Evolutionary conservation across 1,140 invertebrate genomes (phyloP), one percentile per base, ranked within the genome.

Genomic region (Cydia fagiglandana): DNA sequence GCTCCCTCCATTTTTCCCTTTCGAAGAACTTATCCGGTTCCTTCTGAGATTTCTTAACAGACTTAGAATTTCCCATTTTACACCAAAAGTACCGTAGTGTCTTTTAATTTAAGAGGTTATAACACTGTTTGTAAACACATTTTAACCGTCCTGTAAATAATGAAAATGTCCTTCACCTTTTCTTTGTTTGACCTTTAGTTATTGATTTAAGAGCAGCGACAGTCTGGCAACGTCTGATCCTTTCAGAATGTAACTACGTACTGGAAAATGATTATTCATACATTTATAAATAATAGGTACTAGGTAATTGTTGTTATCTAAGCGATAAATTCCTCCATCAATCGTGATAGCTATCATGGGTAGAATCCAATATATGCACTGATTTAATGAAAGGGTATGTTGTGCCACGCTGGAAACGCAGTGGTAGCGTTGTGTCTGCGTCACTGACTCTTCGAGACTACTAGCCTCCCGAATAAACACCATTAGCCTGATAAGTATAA

Each of bases 1-100:
- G 83, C 76, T 93, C 89, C 79, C 89, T 89, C 82, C 83, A 87
- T 80, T 83, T 85, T 64, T 90, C 87, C 28, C 89, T 81, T 56
- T 90, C 91, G 61, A 93, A 93, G 78, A 93, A 91, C 64, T 86
- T 86, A 76, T 89, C 90, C n/a, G 91, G 91, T 68, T 91, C 88
- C 68, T 88, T 92, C 38, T 86, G 79, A 47, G 84, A 86, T 56
- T 83, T 88, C 73, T 91, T 94, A 34, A 34, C 4, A 13, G 88
- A 91, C 66, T 88, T 91, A 0, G 86, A 82, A 78, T 93, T 94
- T 5, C 92, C 94, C 94, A 94, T 94, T 38, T 74, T 47, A 17
- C 20, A 73, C 24, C 17, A 77, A 56, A 24, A 56, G 12, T 61
- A 64, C 75, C 77, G 5, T 17, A 10, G 2, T 68, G 38, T 64